Evolutionary conservation across 2,113 vertebrate species (phyloP), one percentile per base, ranked within the genome.

Genomic region (Salminus brasiliensis): DNA sequence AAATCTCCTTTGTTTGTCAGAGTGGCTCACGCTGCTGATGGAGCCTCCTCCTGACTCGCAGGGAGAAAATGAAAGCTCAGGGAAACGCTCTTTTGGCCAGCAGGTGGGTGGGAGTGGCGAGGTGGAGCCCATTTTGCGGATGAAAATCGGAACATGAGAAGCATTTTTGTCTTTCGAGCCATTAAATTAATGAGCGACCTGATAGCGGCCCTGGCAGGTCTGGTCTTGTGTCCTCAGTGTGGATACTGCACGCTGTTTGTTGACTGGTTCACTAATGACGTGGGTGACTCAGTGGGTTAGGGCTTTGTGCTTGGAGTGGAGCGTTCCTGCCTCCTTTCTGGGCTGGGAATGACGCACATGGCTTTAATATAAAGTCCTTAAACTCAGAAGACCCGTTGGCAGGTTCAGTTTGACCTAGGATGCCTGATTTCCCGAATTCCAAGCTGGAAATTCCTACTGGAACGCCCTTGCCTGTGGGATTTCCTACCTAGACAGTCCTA

Each of bases 1-100:
- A 89, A 88, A 91, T 88, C 81, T 88, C 81, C 85, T 91, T 90
- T 88, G 88, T 89, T 76, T 88, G 87, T 84, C 81, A 71, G 82
- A 87, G 57, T 83, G 74, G 81, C 80, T 68, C 76, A 63, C 74
- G 59, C 76, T 84, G 81, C 87, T 86, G 85, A 82, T 16, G 12
- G 27, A 72, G 47, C 45, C 52, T 76, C 66, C 81, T 79, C 7
- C 71, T 62, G 43, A 13, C 43, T 70, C 45, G 52, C 5, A 60
- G 29, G 32, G 75, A 74, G 60, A 55, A n/a, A 70, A 57, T 78
- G 47, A 67, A 74, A 71, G 59, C 75, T 81, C 36, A 72, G 65
- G 57, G 25, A 53, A 68, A 23, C 36, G 32, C 47, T 68, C 25
- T 29, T 74, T 74, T 53, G 32, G 67, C 21, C 67, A 8, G 78